Base-by-base conservation (phyloP, 2,888 invertebrate genomes). In the Eupithecia insigniata region DNA sequence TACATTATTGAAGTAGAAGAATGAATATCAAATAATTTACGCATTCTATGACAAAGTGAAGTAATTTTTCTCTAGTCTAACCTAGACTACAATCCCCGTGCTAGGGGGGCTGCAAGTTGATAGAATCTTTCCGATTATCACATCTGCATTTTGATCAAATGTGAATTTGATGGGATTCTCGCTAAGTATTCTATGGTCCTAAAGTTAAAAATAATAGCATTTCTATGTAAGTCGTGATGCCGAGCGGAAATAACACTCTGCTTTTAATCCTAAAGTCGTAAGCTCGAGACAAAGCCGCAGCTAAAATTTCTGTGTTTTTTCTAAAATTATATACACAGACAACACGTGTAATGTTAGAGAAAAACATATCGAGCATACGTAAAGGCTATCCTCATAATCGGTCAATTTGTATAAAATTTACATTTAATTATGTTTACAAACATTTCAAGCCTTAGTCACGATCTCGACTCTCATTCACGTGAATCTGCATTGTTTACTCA, bases 401-500 rank as follows among this genome's bases (percentile, higher is more conserved):
- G 43, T 43, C 55, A 36, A 60, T 39, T 67, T 26, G 58, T 58
- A 67, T 67, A 58, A 36, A 58, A 64, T 67, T 58, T 16, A 34
- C 67, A 36, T 66, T 34, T 18, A 26, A 26, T 67, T 51, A 58
- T 55, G 18, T 55, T 67, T 32, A 22, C 26, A 39, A 26, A n/a
- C n/a, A 39, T 14, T 16, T 64, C 7, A 16, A 39, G 18, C 61
- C 10, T 22, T 34, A 36, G 34, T 64, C 22, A 36, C 62, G 62
- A 36, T 30, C 8, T 30, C 28, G 28, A 60, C 60, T 64, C 62
- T 12, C 34, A 36, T 36, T 64, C 36, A 34, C 64, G 34, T 18
- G 60, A 60, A 60, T 60, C 60, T 60, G 1, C 30, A 26, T 36
- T 22, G 36, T 39, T 64, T 39, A n/a, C n/a, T n/a, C n/a, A n/a